Base-by-base conservation (phyloP, 2,888 invertebrate species). In the Drosophila melanosoma region DNA sequence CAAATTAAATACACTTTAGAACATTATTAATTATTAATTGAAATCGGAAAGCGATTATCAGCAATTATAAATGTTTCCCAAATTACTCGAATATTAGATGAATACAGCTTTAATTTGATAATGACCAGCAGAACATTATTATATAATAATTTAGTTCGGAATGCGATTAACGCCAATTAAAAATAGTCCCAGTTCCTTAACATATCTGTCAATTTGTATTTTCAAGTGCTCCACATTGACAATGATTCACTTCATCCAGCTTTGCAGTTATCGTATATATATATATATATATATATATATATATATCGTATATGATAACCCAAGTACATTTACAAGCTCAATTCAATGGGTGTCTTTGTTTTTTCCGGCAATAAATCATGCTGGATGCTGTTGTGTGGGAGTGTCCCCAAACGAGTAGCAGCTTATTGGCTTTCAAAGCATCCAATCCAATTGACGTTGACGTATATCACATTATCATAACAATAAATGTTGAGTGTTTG, bases 371-470 rank as follows among this genome's bases (percentile, higher is more conserved):
- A 85, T 85, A 85, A 85, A 85, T 85, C 85, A 85, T 87, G 78
- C 65, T 57, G 69, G 69, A 70, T 29, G 29, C 29, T 29, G 1
- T 29, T 29, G 66, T 73, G 59, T 69, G 82, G 85, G 85, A 77
- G 74, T 74, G 80, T 79, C 78, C 87, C 81, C 76, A 69, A 71
- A 59, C 59, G 89, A 89, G 82, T 87, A 77, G 72, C 87, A 89
- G 83, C 85, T 85, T 85, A 85, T 85, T 89, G 85, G 85, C 89
- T 85, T 85, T 87, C 78, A 78, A 71, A 85, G 82, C 87, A 85
- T 72, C 87, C 75, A 84, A 83, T 87, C 87, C 89, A 89, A 89
- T 89, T 84, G 88, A 87, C 85, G 87, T 85, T 85, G 85, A 89
- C 87, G 82, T 85, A 85, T 89, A 86, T 89, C 85, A 84, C 85